A percentile compares a stretch with the other conserved stretches of the same genome.
phyloP scores from a whole-genome alignment of 1,140 invertebrate species.

The Magallana gigas region DNA sequence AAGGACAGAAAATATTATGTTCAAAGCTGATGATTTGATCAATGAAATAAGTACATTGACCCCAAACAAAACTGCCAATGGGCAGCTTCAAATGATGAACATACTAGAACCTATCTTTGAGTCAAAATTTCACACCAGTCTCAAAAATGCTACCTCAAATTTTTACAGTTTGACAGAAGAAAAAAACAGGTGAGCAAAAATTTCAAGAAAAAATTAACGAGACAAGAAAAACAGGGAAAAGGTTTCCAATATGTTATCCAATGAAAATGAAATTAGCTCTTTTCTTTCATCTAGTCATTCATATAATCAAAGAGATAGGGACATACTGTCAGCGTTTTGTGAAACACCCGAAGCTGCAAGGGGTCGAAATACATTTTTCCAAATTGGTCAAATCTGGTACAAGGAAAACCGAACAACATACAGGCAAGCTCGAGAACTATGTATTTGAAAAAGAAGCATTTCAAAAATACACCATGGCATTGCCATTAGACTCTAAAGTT shows the following conservation, averaged over 20 bases:
- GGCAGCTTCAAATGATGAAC: neutral
- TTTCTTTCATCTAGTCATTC: neutral
- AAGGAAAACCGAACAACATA: neutral
- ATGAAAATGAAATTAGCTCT: neutral
- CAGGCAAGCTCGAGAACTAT: neutral
- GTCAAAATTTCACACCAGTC: neutral
- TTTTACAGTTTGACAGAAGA: neutral
- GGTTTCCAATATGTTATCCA: neutral
- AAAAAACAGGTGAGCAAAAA: neutral
- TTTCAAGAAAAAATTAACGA: neutral
- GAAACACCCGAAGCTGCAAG: neutral
- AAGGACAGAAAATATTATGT: neutral
- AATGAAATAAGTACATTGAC: neutral
- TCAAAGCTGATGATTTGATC: neutral
- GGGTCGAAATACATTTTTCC: too few species aligned
- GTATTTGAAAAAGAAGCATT: neutral
- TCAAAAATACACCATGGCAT: neutral
- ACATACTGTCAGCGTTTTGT: neutral
- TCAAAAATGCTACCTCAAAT: neutral
- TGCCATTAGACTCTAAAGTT: neutral
- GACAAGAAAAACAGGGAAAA: neutral
- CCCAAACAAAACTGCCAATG: neutral
- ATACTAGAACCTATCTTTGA: neutral
- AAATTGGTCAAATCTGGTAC: neutral
- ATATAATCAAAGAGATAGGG: neutral